These are phyloP conservation scores for Margarornis squamiger DNA, from an alignment of 2,797 vertebrate genomes.

Conservation along the genomic window DNA sequence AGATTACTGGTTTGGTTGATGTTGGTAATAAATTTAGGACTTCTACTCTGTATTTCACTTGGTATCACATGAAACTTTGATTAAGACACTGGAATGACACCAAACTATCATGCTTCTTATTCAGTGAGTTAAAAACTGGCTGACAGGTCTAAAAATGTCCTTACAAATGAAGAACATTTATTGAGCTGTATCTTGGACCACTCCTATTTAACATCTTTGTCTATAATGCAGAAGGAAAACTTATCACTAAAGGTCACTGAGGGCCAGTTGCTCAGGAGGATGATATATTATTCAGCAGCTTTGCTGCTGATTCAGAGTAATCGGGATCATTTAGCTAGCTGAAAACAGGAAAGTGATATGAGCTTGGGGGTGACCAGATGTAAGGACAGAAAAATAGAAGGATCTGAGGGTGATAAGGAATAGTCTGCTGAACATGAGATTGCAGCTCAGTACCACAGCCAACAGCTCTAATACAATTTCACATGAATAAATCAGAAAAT, in stretches of 20 bases:
- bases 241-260: background rate
- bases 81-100: background rate
- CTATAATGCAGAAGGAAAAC: background rate
- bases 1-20: slow-evolving; percentile 56
- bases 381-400: background rate
- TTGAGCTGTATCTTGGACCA: background rate
- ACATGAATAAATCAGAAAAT: background rate
- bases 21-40: background rate
- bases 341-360: background rate
- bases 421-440: background rate
- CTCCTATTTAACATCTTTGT: background rate
- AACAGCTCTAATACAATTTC: background rate
- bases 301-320: background rate
- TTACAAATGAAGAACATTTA: background rate
- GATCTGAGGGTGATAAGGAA: background rate
- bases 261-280: background rate
- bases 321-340: background rate
- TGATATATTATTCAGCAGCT: background rate
- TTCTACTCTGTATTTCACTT: background rate
- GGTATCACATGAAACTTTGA: background rate
- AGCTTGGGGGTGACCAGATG: background rate
- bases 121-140: background rate
- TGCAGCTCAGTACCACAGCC: background rate
- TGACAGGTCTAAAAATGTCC: background rate
- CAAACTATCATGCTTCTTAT: background rate